phyloP scores from a whole-genome alignment of 2,113 vertebrate species.

The Elachura formosa region DNA sequence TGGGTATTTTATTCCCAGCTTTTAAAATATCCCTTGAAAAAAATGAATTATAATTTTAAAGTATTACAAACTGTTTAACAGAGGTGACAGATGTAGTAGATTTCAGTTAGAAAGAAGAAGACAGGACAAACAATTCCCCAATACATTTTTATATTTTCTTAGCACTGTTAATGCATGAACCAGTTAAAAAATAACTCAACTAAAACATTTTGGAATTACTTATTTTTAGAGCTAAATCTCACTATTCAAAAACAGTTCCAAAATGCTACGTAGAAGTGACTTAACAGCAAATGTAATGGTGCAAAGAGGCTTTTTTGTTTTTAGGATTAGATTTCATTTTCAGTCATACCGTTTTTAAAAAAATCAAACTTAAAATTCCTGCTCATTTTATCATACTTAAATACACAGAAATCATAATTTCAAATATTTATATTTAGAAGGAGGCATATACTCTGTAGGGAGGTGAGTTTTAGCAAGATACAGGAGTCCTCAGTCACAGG shows the following conservation, averaged over 20 bases:
- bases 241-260: background rate
- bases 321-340: background rate
- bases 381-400: background rate
- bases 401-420: background rate
- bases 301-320: background rate
- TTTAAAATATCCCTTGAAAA: background rate
- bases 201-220: background rate
- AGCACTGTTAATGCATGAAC: background rate
- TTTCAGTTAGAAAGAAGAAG: background rate
- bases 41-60: background rate
- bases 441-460: background rate
- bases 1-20: background rate
- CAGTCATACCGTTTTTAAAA: background rate
- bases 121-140: background rate
- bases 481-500: slow-evolving; percentile 20
- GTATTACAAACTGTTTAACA: background rate
- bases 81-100: background rate
- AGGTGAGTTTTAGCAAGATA: background rate
- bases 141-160: background rate
- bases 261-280: background rate
- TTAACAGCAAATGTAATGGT: background rate
- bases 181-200: background rate
- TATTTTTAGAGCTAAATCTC: background rate
- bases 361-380: background rate
- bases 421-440: slow-evolving; percentile 35